Conservation (phyloP, 2,113 vertebrate genomes). For the Paraplagusia blochii region DNA sequence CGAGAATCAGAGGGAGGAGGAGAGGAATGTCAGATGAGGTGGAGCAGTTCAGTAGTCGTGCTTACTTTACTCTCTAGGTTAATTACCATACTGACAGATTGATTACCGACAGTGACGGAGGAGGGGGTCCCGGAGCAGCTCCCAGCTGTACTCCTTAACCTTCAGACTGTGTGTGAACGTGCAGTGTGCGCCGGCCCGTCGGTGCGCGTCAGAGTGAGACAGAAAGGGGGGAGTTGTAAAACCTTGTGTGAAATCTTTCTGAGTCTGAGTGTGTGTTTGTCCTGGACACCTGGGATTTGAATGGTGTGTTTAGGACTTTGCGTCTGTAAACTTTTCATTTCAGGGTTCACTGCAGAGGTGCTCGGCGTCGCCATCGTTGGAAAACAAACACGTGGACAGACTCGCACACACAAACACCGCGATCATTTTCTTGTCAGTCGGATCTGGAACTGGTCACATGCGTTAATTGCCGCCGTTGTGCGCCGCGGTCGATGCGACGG, state of each 20-base stretch:
- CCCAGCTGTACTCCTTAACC: constrained; percentile 62
- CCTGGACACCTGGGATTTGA: constrained; percentile 60
- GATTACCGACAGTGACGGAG: constrained; percentile 64
- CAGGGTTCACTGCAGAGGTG: constrained; percentile 62
- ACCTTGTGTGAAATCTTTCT: neutral
- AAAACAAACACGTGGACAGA: constrained; percentile 64
- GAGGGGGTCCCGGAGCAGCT: constrained; percentile 52
- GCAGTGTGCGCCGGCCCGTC: neutral
- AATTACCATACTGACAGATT: constrained; percentile 71
- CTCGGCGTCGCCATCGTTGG: constrained; percentile 24
- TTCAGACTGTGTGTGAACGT: constrained; percentile 19
- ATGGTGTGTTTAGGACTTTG: constrained; percentile 50
- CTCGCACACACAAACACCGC: constrained; percentile 15
- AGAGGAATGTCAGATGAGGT: constrained; percentile 59
- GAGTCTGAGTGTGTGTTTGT: constrained; percentile 3
- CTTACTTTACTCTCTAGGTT: constrained; percentile 70
- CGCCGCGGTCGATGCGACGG: constrained; percentile 18
- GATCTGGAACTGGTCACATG: constrained; percentile 46
- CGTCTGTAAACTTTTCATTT: constrained; percentile 53
- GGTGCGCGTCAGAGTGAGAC: constrained; percentile 11
- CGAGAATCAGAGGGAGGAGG: constrained; percentile 50
- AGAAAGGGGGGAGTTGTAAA: constrained; percentile 16
- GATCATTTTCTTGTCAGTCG: constrained; percentile 47
- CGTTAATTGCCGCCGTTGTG: constrained; percentile 33
- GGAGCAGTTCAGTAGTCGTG: constrained; percentile 67